These are phyloP conservation scores for Upupa epops DNA, from an alignment of 2,113 vertebrate species.

Conservation along the genomic window DNA sequence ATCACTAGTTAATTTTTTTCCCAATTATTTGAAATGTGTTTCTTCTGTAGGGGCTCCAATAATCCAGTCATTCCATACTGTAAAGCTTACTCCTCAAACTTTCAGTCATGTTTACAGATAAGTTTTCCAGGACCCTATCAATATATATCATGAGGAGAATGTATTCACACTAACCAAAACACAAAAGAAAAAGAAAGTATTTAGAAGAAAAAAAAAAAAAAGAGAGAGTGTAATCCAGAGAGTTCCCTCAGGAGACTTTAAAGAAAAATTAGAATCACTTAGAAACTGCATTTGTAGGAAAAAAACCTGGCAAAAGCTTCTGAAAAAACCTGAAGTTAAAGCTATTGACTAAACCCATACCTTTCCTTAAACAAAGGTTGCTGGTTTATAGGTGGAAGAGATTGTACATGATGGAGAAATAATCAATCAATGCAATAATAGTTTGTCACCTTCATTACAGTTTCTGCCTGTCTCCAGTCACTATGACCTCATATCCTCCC, in stretches of 20 bases:
- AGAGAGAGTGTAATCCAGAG: background rate
- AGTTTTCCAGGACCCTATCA: background rate
- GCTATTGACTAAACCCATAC: background rate
- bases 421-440: background rate
- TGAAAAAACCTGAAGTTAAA: background rate
- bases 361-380: background rate
- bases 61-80: background rate
- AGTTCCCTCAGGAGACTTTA: background rate
- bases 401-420: background rate
- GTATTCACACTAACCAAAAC: background rate
- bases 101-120: background rate
- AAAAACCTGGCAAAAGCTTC: background rate
- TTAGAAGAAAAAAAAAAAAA: background rate
- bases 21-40: background rate
- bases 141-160: background rate
- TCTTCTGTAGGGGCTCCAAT: background rate
- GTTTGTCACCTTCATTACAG: background rate
- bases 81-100: background rate
- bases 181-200: background rate
- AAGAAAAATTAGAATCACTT: background rate
- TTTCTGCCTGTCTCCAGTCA: background rate
- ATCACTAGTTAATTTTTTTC: background rate
- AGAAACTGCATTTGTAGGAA: background rate
- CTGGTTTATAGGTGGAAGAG: background rate
- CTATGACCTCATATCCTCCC: conserved; percentile 17